Evolutionary conservation across 2,888 invertebrate genomes (phyloP).

Genomic region (Fissipunctia ypsillon): DNA sequence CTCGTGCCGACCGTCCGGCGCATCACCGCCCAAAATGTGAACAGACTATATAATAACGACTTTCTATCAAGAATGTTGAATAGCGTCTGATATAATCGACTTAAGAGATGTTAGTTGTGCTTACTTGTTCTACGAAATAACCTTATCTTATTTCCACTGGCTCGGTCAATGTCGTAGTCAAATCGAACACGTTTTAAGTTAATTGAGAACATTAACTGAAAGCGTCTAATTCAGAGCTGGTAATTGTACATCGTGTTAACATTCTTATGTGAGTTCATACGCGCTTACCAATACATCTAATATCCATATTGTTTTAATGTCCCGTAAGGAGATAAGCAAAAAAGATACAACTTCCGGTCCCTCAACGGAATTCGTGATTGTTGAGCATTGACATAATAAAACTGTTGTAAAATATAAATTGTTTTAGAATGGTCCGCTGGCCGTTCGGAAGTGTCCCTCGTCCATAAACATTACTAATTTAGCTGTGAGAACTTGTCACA

Average conservation of each 20-base stretch:
- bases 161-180: not conserved
- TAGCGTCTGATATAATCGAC: conserved; percentile 60
- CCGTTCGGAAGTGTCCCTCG: conserved; percentile 25
- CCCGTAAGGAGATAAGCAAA: not conserved
- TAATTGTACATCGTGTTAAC: conserved; percentile 11
- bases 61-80: conserved; percentile 64
- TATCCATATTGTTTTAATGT: conserved; percentile 10
- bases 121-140: conserved; percentile 9
- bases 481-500: conserved; percentile 49
- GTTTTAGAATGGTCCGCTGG: conserved; percentile 26
- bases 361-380: conserved; percentile 47
- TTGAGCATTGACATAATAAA: conserved; percentile 32
- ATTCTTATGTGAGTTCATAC: conserved; percentile 7
- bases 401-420: conserved; percentile 44
- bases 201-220: conserved; percentile 16
- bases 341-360: conserved; percentile 9
- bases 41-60: conserved; percentile 60
- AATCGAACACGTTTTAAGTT: conserved; percentile 7
- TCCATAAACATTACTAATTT: conserved; percentile 41
- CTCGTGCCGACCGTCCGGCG: conserved; percentile 55
- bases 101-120: conserved; percentile 25
- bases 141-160: conserved; percentile 4
- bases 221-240: conserved; percentile 19
- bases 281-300: conserved; percentile 8
- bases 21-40: conserved; percentile 40